Evolutionary conservation across 1,140 invertebrate species (phyloP).

Genomic region (Aphaenogaster rudis): DNA sequence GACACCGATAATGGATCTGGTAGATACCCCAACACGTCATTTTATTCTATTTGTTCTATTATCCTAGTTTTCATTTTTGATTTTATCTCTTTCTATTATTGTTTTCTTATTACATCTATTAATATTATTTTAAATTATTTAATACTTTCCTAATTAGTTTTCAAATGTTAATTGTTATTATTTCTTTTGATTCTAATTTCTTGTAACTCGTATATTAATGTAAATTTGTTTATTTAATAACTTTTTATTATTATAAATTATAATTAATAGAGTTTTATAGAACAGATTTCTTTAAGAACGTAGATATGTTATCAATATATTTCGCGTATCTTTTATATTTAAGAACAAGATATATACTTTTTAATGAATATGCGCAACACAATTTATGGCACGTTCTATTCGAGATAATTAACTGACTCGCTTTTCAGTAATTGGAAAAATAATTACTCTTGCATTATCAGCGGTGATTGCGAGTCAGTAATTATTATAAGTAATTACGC

Average conservation of each 20-base stretch:
- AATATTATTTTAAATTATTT: not conserved
- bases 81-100: not conserved
- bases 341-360: not conserved
- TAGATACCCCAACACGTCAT: slow-evolving; percentile 31
- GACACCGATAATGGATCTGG: slow-evolving; percentile 81
- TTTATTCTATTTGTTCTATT: not conserved
- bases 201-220: not conserved
- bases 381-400: not conserved
- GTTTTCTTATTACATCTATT: not conserved
- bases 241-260: not conserved
- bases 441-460: slow-evolving; percentile 16
- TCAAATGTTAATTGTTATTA: not conserved
- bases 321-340: not conserved
- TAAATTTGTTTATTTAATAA: too few relatives aligned
- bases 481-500: not conserved
- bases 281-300: not conserved
- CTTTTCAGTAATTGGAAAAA: slow-evolving; percentile 29
- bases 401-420: slow-evolving; percentile 16
- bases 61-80: not conserved
- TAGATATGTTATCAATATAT: not conserved
- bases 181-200: not conserved
- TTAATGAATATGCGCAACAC: not conserved
- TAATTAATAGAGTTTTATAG: not conserved
- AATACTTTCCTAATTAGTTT: not conserved
- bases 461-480: not conserved